A percentile compares a stretch with the other conserved stretches of the same genome.
Evolutionary conservation across 2,797 vertebrate genomes (phyloP).

Genomic region (Tenualosa thibaudeaui): DNA sequence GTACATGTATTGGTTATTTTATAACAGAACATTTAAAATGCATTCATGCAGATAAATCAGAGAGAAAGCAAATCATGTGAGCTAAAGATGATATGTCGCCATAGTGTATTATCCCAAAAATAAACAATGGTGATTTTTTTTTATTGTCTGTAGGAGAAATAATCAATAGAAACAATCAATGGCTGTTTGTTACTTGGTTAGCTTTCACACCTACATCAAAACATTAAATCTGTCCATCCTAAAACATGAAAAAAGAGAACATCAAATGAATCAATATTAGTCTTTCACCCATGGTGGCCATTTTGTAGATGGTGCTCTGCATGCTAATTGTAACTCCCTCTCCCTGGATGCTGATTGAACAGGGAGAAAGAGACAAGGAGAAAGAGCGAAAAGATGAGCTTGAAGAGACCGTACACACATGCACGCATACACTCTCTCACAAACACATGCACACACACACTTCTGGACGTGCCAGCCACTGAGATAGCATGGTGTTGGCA

Average conservation of each 20-base stretch:
- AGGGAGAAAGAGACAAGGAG: conserved; percentile 45
- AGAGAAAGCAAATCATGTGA: background rate
- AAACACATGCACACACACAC: background rate
- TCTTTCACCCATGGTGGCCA: background rate
- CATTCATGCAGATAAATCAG: background rate
- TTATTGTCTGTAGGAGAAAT: conserved; percentile 15
- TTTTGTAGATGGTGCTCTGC: conserved; percentile 9
- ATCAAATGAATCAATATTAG: conserved; percentile 25
- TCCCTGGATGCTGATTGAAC: conserved; percentile 51
- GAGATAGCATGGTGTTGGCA: conserved; percentile 47
- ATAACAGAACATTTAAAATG: background rate
- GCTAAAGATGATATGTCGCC: conserved; percentile 24
- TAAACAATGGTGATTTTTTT: conserved; percentile 28
- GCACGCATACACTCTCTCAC: background rate
- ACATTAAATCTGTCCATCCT: background rate
- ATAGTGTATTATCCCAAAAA: background rate
- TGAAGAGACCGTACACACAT: background rate
- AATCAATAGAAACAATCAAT: conserved; percentile 35
- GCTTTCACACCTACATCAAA: conserved; percentile 3
- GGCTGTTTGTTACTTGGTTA: conserved; percentile 43
- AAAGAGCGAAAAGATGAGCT: conserved; percentile 50
- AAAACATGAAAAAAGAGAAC: background rate
- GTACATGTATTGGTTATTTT: background rate
- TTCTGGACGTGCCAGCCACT: conserved; percentile 32
- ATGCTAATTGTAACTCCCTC: conserved; percentile 44